A percentile compares a stretch with the other conserved stretches of the same genome.
These are phyloP conservation scores for Leucosticte australis DNA, from an alignment of 2,113 vertebrate species.

Conservation along the genomic window DNA sequence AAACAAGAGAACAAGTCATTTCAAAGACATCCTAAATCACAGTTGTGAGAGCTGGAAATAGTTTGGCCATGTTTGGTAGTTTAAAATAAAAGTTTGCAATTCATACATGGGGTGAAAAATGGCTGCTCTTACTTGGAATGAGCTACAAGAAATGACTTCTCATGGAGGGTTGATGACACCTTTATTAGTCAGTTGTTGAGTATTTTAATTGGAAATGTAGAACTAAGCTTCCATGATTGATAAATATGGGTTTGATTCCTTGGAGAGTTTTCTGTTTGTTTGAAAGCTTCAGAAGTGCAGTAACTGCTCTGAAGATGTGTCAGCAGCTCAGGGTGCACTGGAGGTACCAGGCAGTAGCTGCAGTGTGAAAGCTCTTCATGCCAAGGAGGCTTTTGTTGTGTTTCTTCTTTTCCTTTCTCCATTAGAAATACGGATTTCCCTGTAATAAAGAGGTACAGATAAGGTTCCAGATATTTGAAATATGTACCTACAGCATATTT, in stretches of 20 bases:
- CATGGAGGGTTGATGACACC: background rate
- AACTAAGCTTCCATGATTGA: conserved; percentile 54
- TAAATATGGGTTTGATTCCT: conserved; percentile 5
- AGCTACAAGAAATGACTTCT: background rate
- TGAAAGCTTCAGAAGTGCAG: conserved; percentile 6
- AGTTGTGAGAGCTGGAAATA: background rate
- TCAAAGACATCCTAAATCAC: background rate
- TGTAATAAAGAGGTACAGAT: background rate
- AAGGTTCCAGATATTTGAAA: background rate
- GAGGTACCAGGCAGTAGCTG: background rate
- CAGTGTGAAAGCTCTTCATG: background rate
- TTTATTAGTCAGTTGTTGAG: background rate
- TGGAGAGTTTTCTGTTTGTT: background rate
- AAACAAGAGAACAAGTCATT: background rate
- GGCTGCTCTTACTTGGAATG: background rate
- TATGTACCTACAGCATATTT: background rate
- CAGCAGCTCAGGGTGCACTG: background rate
- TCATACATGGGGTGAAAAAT: background rate
- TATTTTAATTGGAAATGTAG: conserved; percentile 13
- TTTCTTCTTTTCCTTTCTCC: background rate
- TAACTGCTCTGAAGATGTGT: background rate
- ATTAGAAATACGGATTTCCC: background rate
- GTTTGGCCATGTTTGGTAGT: background rate
- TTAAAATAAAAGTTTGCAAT: background rate
- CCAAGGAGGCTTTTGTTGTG: background rate